A percentile compares a stretch with the other conserved stretches of the same genome.
phyloP scores from a whole-genome alignment of 2,113 vertebrate genomes.

The Chloropsis cyanopogon region DNA sequence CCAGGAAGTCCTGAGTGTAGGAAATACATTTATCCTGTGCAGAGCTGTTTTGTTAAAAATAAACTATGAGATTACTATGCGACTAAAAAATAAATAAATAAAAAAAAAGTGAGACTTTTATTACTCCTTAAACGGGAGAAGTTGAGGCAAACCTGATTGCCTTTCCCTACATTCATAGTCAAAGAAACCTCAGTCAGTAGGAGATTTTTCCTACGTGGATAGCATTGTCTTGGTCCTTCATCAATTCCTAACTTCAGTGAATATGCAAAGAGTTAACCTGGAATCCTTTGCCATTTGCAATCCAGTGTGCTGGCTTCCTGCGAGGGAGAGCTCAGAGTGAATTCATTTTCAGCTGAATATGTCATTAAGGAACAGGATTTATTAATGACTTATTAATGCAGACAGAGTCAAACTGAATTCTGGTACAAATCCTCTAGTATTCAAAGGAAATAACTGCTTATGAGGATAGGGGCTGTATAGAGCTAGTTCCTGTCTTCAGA shows the following conservation, averaged over 20 bases:
- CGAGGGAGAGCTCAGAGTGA: constrained; percentile 38
- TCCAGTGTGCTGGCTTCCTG: constrained; percentile 27
- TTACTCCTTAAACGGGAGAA: not conserved
- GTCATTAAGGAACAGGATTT: constrained; percentile 72
- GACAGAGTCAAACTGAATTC: constrained; percentile 34
- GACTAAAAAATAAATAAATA: not conserved
- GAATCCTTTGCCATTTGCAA: constrained; percentile 30
- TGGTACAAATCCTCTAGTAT: not conserved
- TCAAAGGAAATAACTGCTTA: not conserved
- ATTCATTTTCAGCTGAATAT: constrained; percentile 68
- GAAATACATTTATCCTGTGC: not conserved
- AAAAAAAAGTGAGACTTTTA: not conserved
- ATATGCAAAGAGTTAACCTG: constrained; percentile 26
- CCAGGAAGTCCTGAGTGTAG: not conserved
- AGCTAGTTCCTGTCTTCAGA: constrained; percentile 50
- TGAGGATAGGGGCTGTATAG: not conserved
- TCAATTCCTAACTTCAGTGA: not conserved
- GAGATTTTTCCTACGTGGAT: not conserved
- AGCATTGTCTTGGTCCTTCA: not conserved
- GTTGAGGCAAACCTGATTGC: not conserved
- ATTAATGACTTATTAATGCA: constrained; percentile 69
- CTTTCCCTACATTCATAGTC: not conserved
- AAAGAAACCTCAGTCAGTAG: not conserved
- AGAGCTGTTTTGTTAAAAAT: not conserved
- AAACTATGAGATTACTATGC: not conserved